Evolutionary conservation across 2,888 invertebrate genomes (phyloP).

Genomic region (Phortica okadai): DNA sequence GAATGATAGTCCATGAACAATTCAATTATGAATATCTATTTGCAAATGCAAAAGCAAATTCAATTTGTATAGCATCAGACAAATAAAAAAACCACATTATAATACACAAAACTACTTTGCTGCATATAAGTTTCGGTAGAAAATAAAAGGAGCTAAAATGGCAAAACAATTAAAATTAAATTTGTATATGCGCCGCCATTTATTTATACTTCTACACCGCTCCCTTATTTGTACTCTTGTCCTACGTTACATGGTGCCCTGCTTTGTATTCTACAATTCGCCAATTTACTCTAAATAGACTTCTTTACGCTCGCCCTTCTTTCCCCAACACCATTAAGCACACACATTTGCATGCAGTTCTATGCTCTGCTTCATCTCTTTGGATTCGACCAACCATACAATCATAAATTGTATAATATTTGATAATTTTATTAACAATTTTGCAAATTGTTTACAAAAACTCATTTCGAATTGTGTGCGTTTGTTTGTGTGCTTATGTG

Average conservation of each 20-base stretch:
- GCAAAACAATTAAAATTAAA: neutral
- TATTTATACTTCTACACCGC: no score
- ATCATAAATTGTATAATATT: slow-evolving; percentile 56
- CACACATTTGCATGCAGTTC: neutral
- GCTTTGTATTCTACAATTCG: no score
- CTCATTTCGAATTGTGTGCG: neutral
- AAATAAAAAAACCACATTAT: neutral
- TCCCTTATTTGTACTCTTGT: no score
- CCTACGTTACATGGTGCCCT: no score
- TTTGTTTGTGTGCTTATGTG: slow-evolving; percentile 35
- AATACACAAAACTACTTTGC: neutral
- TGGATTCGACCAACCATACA: neutral
- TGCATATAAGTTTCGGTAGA: neutral
- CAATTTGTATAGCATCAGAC: neutral
- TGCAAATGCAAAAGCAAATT: neutral
- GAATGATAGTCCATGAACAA: neutral
- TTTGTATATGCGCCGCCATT: neutral
- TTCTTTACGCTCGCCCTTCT: neutral
- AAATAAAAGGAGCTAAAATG: neutral
- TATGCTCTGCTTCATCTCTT: neutral
- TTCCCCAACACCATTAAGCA: neutral
- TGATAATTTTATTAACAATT: slow-evolving; percentile 72
- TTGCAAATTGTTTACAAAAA: slow-evolving; percentile 65
- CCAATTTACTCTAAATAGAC: no score
- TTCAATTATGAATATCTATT: slow-evolving; percentile 18